These are phyloP conservation scores for Diarsia mendica DNA, from an alignment of 2,888 invertebrate genomes.

Conservation along the genomic window DNA sequence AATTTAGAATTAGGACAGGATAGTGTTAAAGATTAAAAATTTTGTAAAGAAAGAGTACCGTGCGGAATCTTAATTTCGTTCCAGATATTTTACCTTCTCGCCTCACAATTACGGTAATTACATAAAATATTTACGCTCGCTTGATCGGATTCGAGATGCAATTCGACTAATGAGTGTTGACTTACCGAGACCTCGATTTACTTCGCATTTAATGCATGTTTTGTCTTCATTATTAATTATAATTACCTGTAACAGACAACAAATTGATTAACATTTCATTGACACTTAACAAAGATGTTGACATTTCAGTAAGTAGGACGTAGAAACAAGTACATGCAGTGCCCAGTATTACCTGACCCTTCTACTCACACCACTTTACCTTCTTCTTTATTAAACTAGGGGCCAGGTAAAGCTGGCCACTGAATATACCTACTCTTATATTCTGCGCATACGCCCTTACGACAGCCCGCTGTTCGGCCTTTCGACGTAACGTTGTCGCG, in stretches of 20 bases:
- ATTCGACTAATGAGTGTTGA: conserved; percentile 8
- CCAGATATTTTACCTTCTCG: conserved; percentile 16
- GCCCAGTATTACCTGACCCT: background rate
- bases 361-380: too few species aligned
- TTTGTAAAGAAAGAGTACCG: conserved; percentile 20
- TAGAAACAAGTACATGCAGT: conserved; percentile 26
- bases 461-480: conserved; percentile 72
- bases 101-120: conserved; percentile 8
- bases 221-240: conserved; percentile 37
- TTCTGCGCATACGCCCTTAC: conserved; percentile 81
- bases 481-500: conserved; percentile 75
- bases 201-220: conserved; percentile 20
- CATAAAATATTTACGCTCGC: conserved; percentile 8
- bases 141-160: conserved; percentile 39
- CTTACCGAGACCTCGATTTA: conserved; percentile 46
- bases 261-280: conserved; percentile 73
- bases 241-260: conserved; percentile 82
- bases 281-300: conserved; percentile 71
- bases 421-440: conserved; percentile 62
- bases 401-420: too few species aligned
- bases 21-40: background rate
- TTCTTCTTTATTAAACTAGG: too few species aligned
- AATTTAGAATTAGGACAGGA: background rate
- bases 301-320: conserved; percentile 81
- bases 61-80: conserved; percentile 21